Evolutionary conservation across 37 sponge, comb jelly and placozoan species (phyloP), one percentile per base, ranked within the genome.

Genomic region (Geodia barretti): DNA sequence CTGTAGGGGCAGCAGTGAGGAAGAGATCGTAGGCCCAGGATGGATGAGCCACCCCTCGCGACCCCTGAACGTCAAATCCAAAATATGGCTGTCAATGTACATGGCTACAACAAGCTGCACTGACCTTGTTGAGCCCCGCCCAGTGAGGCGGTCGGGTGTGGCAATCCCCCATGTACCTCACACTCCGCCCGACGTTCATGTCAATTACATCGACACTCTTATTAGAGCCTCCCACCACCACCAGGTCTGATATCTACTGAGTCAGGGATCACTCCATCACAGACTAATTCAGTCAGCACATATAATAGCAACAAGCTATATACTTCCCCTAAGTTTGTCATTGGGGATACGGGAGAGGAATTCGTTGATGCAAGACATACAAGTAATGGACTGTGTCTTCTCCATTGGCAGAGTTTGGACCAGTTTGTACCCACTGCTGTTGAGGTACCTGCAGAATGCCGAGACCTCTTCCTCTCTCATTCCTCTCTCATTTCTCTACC

Each of bases 311-410:
- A n/a, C n/a, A n/a, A n/a, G n/a, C n/a, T n/a, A n/a, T n/a, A n/a
- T n/a, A n/a, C n/a, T n/a, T n/a, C n/a, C n/a, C n/a, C n/a, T n/a
- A n/a, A n/a, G n/a, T n/a, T n/a, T n/a, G n/a, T n/a, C n/a, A 23
- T 11, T 47, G n/a, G 77, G 79, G 91, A 87, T 93, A 96, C 96
- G 87, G 39, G 99, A 99, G 77, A 90, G 90, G 79, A 96, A 99
- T 33, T 88, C 89, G 70, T 99, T 99, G 39, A 83, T 74, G 33
- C 79, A 43, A 0, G 92, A 86, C 72, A 95, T 14, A 32, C 94
- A 85, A 72, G 99, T 97, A 47, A 99, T 88, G 39, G 62, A 73
- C 39, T 97, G 95, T 23, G 92, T 77, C 24, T 81, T 59, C 36
- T 86, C 35, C 61, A 78, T 69, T 17, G 40, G 4, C 34, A 96